Evolutionary conservation across 1,140 invertebrate species (phyloP).

Genomic region (Listronotus bonariensis): DNA sequence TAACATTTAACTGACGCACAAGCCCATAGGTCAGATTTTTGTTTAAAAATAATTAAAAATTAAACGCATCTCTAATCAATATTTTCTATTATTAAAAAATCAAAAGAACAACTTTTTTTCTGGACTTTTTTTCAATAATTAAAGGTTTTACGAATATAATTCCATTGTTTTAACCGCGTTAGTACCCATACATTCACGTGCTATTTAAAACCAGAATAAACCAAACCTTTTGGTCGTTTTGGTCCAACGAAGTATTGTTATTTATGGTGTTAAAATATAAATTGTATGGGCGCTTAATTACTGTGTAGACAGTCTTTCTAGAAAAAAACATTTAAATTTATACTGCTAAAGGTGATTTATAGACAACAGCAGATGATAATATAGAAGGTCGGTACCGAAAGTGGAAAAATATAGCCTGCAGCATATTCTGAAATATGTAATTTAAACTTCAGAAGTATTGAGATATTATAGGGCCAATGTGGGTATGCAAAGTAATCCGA

Average conservation of each 20-base stretch:
- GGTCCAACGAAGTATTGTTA: conserved; percentile 7
- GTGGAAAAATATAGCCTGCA: conserved; percentile 2
- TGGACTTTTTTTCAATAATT: too few species aligned
- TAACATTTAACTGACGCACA: too few species aligned
- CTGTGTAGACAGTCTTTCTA: conserved; percentile 20
- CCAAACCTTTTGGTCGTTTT: not conserved
- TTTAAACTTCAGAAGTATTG: conserved; percentile 7
- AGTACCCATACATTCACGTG: too few species aligned
- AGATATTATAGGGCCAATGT: conserved; percentile 11
- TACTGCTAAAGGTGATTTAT: conserved; percentile 11
- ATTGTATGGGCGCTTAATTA: conserved; percentile 18
- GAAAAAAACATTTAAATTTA: conserved; percentile 18
- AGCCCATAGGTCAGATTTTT: too few species aligned
- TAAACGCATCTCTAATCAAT: too few species aligned
- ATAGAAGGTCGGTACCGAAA: not conserved
- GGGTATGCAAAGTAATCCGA: not conserved
- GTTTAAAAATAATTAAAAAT: too few species aligned
- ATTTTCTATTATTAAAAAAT: too few species aligned
- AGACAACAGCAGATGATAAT: not conserved
- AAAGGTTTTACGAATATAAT: too few species aligned
- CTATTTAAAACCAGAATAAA: too few species aligned
- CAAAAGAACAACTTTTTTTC: too few species aligned
- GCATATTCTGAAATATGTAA: conserved; percentile 6
- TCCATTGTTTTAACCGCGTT: too few species aligned
- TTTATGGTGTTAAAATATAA: conserved; percentile 30